A percentile compares a stretch with the other conserved stretches of the same genome.
Evolutionary conservation across 2,888 invertebrate genomes (phyloP).

Genomic region (Apoderus coryli): DNA sequence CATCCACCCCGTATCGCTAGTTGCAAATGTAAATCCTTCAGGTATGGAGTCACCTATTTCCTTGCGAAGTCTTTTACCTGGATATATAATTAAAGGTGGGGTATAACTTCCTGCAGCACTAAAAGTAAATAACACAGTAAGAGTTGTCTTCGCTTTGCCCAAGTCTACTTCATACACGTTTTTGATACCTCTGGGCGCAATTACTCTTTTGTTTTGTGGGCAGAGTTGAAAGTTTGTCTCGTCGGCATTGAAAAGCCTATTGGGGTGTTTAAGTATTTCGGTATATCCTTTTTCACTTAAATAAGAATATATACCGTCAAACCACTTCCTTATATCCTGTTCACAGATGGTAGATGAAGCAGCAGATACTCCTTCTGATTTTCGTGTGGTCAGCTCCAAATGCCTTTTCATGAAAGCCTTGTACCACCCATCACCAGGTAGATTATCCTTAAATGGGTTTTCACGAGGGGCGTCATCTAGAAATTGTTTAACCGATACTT

Average conservation of each 20-base stretch:
- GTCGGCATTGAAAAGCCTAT: conserved; percentile 12
- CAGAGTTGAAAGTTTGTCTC: conserved; percentile 10
- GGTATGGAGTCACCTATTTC: conserved; percentile 1
- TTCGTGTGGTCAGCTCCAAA: conserved; percentile 20
- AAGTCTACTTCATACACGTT: conserved; percentile 4
- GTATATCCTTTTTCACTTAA: no score
- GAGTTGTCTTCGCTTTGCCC: neutral
- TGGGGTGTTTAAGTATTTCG: conserved; percentile 1
- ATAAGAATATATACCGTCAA: no score
- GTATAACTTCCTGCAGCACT: neutral
- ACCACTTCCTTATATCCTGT: no score
- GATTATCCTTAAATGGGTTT: conserved; percentile 14
- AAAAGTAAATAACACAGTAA: conserved; percentile 7
- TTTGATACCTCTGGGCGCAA: conserved; percentile 1
- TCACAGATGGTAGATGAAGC: no score
- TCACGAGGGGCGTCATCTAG: conserved; percentile 10
- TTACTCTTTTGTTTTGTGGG: conserved; percentile 1
- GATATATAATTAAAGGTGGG: conserved; percentile 3
- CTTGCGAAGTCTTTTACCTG: conserved; percentile 8
- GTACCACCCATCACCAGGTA: conserved; percentile 9
- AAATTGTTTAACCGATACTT: conserved; percentile 12
- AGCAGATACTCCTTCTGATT: no score
- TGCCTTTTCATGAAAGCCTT: conserved; percentile 17
- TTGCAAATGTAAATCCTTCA: conserved; percentile 2
- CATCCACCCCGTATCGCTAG: neutral